Evolutionary conservation across 2,888 invertebrate genomes (phyloP).

Genomic region (Lasioglossum oenotherae): DNA sequence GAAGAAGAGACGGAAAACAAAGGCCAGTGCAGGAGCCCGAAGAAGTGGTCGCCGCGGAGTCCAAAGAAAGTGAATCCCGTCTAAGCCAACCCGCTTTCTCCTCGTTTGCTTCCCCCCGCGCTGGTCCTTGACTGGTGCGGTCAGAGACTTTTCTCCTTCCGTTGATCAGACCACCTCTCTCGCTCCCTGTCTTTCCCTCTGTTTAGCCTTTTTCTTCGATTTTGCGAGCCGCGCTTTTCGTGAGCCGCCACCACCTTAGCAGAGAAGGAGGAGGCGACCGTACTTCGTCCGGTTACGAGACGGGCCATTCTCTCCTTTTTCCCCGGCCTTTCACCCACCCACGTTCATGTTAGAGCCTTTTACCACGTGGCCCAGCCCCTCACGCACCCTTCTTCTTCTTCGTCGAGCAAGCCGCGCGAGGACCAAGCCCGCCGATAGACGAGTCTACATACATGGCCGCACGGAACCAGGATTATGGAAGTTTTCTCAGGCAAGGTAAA

Average conservation of each 20-base stretch:
- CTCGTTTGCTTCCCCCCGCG: constrained; percentile 55
- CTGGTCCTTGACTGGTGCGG: constrained; percentile 50
- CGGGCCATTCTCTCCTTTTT: constrained; percentile 34
- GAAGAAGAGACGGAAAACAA: constrained; percentile 28
- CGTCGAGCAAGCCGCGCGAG: constrained; percentile 4
- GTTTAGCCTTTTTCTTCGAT: constrained; percentile 38
- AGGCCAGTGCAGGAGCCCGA: constrained; percentile 24
- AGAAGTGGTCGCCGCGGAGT: constrained; percentile 52
- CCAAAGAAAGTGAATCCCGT: constrained; percentile 69
- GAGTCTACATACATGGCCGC: constrained; percentile 61
- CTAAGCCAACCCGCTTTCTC: constrained; percentile 60
- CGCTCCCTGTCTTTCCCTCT: constrained; percentile 23
- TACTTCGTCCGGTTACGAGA: constrained; percentile 35
- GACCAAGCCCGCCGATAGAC: constrained; percentile 44
- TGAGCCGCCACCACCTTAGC: constrained; percentile 11
- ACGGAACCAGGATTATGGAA: constrained; percentile 69
- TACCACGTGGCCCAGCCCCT: constrained; percentile 45
- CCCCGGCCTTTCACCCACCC: constrained; percentile 17
- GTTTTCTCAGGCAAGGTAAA: constrained; percentile 68
- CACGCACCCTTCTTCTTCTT: constrained; percentile 46
- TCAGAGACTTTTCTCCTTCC: constrained; percentile 51
- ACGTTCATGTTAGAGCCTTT: constrained; percentile 40
- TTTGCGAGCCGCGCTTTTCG: constrained; percentile 25
- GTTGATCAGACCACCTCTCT: constrained; percentile 31
- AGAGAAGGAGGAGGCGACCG: constrained; percentile 13